Conservation (phyloP, 2,113 vertebrate genomes). For the Gobiocypris rarus region DNA sequence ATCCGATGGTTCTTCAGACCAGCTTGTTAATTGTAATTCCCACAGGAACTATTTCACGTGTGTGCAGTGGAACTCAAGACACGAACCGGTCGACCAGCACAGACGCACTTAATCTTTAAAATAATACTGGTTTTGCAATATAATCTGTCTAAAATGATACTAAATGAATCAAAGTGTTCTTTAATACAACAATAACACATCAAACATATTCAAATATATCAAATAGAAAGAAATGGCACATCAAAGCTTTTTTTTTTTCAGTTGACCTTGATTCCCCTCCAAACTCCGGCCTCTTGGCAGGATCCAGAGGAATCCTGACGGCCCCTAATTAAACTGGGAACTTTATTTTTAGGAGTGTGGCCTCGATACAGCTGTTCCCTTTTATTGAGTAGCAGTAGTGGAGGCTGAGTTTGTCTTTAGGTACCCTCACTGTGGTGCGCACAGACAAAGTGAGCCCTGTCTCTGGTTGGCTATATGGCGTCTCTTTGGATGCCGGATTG, state of each 20-base stretch:
- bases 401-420: constrained; percentile 36
- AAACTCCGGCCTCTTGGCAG: constrained; percentile 37
- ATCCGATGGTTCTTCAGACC: constrained; percentile 26
- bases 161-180: background rate
- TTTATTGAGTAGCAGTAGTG: constrained; percentile 46
- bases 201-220: background rate
- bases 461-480: constrained; percentile 45
- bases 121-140: background rate
- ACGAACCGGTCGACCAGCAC: constrained; percentile 6
- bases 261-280: constrained; percentile 36
- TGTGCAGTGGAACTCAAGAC: constrained; percentile 21
- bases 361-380: constrained; percentile 54
- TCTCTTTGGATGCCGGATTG: constrained; percentile 47
- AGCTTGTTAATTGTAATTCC: constrained; percentile 24
- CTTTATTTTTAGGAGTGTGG: constrained; percentile 55
- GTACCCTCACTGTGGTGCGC: constrained; percentile 40
- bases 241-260: background rate
- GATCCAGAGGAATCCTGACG: constrained; percentile 46
- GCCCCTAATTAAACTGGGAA: constrained; percentile 56
- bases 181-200: background rate
- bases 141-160: background rate
- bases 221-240: background rate
- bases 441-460: constrained; percentile 51
- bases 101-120: background rate
- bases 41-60: constrained; percentile 23